phyloP scores from a whole-genome alignment of 1,140 invertebrate genomes.

The Homalodisca vitripennis region DNA sequence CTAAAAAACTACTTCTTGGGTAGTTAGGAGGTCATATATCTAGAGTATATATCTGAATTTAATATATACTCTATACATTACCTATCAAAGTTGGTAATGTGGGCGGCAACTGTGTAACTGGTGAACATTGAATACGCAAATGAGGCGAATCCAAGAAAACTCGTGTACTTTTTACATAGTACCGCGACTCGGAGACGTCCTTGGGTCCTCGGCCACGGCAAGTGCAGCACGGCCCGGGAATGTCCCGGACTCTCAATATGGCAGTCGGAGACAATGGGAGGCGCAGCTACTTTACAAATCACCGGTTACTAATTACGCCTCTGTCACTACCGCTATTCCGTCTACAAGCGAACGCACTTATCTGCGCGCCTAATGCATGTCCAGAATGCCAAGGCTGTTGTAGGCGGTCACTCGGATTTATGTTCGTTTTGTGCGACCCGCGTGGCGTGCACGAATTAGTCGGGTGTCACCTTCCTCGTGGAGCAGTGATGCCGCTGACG shows the following conservation, averaged over 20 bases:
- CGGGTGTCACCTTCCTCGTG: not conserved
- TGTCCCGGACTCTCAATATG: not conserved
- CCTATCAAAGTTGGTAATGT: too few species aligned
- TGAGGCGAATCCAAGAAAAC: too few species aligned
- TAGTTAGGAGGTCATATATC: too few species aligned
- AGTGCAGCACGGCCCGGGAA: not conserved
- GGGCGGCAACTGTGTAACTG: too few species aligned
- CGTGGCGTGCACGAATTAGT: not conserved
- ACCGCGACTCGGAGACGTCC: not conserved
- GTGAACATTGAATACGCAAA: too few species aligned
- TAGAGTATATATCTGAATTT: too few species aligned
- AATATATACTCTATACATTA: too few species aligned
- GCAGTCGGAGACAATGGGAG: constrained; percentile 1
- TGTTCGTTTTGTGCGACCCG: not conserved
- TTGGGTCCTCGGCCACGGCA: not conserved
- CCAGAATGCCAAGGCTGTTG: constrained; percentile 3
- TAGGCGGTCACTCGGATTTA: constrained; percentile 11
- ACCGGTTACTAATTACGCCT: constrained; percentile 21
- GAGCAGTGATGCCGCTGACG: too few species aligned
- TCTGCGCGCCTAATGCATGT: constrained; percentile 18
- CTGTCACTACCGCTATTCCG: constrained; percentile 19
- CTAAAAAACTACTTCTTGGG: too few species aligned
- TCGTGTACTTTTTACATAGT: too few species aligned
- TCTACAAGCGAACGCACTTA: constrained; percentile 28
- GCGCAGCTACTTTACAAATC: constrained; percentile 11